Evolutionary conservation across 2,113 vertebrate species (phyloP).

Genomic region (Myotis davidii): DNA sequence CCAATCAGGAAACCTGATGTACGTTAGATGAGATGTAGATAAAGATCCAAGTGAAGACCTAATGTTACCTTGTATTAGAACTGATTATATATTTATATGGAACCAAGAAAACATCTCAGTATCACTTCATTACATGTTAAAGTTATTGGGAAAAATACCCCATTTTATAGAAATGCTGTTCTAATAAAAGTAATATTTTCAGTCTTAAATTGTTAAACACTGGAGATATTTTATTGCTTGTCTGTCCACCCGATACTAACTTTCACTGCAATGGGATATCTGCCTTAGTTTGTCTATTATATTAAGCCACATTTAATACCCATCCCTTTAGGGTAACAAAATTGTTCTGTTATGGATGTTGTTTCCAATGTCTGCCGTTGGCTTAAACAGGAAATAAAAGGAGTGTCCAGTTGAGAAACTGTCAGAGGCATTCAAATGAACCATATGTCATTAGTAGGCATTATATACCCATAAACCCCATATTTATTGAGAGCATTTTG

Average conservation of each 20-base stretch:
- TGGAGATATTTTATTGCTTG: background rate
- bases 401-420: background rate
- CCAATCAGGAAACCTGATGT: background rate
- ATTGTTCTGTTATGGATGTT: background rate
- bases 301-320: background rate
- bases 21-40: background rate
- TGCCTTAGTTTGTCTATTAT: background rate
- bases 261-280: background rate
- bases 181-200: background rate
- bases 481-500: constrained; percentile 28
- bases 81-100: background rate
- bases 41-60: background rate
- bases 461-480: background rate
- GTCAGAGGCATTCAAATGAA: background rate
- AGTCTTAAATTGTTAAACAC: background rate
- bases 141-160: background rate
- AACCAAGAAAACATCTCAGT: background rate
- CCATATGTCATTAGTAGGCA: background rate
- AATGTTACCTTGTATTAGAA: background rate
- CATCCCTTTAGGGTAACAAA: background rate
- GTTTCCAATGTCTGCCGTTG: background rate
- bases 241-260: background rate
- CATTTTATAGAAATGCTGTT: background rate
- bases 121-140: background rate
- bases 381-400: background rate